phyloP scores from a whole-genome alignment of 1,140 invertebrate species.

The Gerris buenoi region DNA sequence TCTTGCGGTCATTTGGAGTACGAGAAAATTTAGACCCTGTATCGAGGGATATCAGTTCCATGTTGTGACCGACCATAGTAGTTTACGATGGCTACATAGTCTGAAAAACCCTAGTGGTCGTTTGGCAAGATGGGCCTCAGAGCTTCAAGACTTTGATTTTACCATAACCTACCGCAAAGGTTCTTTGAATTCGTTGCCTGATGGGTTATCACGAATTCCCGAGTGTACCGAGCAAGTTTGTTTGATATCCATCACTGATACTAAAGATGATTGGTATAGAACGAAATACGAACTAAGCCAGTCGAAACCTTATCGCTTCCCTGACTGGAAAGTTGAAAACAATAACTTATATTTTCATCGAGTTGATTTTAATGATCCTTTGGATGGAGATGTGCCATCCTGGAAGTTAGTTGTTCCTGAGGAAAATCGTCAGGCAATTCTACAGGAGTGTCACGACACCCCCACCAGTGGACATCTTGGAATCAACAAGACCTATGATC shows the following conservation, averaged over 20 bases:
- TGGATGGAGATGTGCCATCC: background rate
- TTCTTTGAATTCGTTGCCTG: slow-evolving; percentile 24
- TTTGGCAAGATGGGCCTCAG: slow-evolving; percentile 19
- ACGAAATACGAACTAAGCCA: background rate
- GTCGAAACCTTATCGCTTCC: background rate
- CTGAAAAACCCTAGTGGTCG: slow-evolving; percentile 26
- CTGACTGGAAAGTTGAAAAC: background rate
- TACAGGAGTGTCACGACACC: background rate
- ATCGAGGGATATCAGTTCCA: slow-evolving; percentile 28
- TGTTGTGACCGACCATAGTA: slow-evolving; percentile 31
- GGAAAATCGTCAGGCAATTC: background rate
- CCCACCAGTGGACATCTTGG: background rate
- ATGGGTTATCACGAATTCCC: slow-evolving; percentile 22
- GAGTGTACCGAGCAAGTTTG: background rate
- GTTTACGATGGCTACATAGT: slow-evolving; percentile 27
- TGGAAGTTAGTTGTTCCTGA: background rate
- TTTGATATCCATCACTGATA: background rate
- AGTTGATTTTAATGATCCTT: background rate
- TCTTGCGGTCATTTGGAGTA: slow-evolving; percentile 29
- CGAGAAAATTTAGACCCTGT: slow-evolving; percentile 27
- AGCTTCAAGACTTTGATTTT: slow-evolving; percentile 27
- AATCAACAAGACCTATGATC: background rate
- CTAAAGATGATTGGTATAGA: background rate
- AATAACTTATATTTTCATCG: background rate
- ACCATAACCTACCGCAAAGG: slow-evolving; percentile 28